These are phyloP conservation scores for Drosophila athabasca DNA, from an alignment of 1,140 invertebrate species.

Conservation along the genomic window DNA sequence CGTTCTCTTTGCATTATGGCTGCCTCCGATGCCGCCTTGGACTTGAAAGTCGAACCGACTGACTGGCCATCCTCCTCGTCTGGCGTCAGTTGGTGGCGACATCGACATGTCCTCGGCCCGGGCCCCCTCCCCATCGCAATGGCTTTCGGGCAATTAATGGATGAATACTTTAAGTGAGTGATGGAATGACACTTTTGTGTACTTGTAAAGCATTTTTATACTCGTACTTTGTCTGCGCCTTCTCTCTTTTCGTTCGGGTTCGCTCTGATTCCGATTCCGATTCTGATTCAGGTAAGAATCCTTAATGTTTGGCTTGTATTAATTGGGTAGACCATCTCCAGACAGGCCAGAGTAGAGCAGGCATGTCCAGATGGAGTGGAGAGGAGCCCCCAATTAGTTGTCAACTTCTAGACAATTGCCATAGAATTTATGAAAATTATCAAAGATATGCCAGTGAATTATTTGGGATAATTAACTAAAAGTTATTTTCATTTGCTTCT, in stretches of 20 bases:
- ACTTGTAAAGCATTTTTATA: slow-evolving; percentile 82
- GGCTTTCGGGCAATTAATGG: slow-evolving; percentile 83
- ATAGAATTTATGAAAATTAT: slow-evolving; percentile 77
- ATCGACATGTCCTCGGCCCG: slow-evolving; percentile 50
- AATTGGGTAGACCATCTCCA: slow-evolving; percentile 39
- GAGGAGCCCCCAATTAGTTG: slow-evolving; percentile 62
- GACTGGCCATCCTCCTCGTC: slow-evolving; percentile 42
- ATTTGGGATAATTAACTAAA: slow-evolving; percentile 56
- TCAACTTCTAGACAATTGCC: slow-evolving; percentile 49
- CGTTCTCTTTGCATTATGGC: slow-evolving; percentile 78
- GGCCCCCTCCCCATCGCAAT: slow-evolving; percentile 36
- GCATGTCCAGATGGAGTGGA: not conserved
- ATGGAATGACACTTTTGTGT: slow-evolving; percentile 83
- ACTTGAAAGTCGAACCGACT: slow-evolving; percentile 63
- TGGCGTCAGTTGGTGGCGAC: slow-evolving; percentile 72
- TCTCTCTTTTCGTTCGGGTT: not conserved
- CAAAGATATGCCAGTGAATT: slow-evolving; percentile 58
- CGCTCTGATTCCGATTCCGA: not conserved
- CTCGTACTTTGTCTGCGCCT: slow-evolving; percentile 41
- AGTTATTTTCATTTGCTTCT: slow-evolving; percentile 35
- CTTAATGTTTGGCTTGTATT: slow-evolving; percentile 49
- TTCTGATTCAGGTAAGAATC: slow-evolving; percentile 44
- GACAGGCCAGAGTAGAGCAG: no score
- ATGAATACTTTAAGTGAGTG: slow-evolving; percentile 84
- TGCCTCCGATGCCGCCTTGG: slow-evolving; percentile 54